These are phyloP conservation scores for Microplitis demolitor DNA, from an alignment of 1,140 invertebrate species.

Conservation along the genomic window DNA sequence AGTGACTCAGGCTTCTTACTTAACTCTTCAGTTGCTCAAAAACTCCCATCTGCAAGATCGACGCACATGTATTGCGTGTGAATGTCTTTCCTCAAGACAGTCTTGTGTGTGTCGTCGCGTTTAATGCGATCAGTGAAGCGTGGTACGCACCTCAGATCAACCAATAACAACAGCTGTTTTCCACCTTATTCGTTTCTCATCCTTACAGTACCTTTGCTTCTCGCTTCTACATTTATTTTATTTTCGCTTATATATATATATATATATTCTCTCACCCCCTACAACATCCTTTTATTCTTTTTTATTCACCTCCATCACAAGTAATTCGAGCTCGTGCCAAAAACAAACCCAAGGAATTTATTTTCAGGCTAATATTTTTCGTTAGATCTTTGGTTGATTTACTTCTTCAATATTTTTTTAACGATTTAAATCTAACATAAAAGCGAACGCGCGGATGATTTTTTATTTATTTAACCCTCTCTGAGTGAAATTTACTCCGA, in stretches of 20 bases:
- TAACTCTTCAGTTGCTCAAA: conserved; percentile 14
- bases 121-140: conserved; percentile 43
- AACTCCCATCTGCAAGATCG: not conserved
- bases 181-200: not conserved
- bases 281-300: not conserved
- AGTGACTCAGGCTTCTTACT: not conserved
- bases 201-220: conserved; percentile 1
- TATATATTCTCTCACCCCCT: conserved; percentile 20
- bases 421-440: not conserved
- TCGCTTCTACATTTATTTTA: too few relatives aligned
- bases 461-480: too few relatives aligned
- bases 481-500: too few relatives aligned
- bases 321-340: conserved; percentile 47
- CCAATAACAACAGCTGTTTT: conserved; percentile 38
- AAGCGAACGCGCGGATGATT: too few relatives aligned
- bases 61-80: too few relatives aligned
- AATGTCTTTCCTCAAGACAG: not conserved
- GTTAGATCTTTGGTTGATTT: conserved; percentile 25
- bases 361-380: not conserved
- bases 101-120: conserved; percentile 14
- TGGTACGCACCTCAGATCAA: conserved; percentile 35
- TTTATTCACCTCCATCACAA: not conserved
- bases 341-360: conserved; percentile 41
- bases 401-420: conserved; percentile 27
- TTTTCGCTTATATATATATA: too few relatives aligned